Evolutionary conservation across 2,113 vertebrate genomes (phyloP), one percentile per base, ranked within the genome.

Genomic region (Nothobranchius furzeri): DNA sequence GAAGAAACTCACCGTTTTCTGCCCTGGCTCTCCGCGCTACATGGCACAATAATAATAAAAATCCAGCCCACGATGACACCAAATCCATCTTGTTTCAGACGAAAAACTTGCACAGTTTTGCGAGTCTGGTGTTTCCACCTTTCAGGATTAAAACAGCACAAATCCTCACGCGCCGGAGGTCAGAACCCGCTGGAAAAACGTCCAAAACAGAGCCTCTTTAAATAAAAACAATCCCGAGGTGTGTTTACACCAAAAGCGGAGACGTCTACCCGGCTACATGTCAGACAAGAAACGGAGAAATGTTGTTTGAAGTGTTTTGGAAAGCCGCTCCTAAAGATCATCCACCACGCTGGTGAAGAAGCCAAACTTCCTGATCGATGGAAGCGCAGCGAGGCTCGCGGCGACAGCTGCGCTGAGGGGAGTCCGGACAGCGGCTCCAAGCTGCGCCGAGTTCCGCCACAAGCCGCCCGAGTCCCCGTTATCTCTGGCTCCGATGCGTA

Each of bases 1-100:
- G 60, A 57, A 72, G 15, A 64, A 83, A 89, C 89, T 96, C 93
- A 96, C 96, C 95, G 82, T 92, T 89, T 64, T 96, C 90, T 67
- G 90, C 95, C 57, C 78, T 70, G 79, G 90, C 93, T 88, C 87
- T 71, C 7, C 66, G 73, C 55, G 91, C 88, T 68, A 92, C 82
- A 65, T 89, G 89, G 88, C 92, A 93, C 77, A 87, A 70, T 62
- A 93, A 81, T 74, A 88, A 47, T 75, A 96, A 75, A 87, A 95
- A 92, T 93, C 94, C 91, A 94, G 94, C 86, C 74, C 91, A 56
- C 43, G 93, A 87, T 48, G 90, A 73, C 81, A 89, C 83, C 64
- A 93, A 91, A 95, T 96, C 95, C 96, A 97, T 97, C 73, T 89
- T 92, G 79, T 30, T 60, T 63, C 52, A 52, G n/a, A 47, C 12